Percentiles rank a stretch among this genome's conserved stretches.
Conservation (phyloP, 1,140 invertebrate genomes). For the Schlechtendalia chinensis region DNA sequence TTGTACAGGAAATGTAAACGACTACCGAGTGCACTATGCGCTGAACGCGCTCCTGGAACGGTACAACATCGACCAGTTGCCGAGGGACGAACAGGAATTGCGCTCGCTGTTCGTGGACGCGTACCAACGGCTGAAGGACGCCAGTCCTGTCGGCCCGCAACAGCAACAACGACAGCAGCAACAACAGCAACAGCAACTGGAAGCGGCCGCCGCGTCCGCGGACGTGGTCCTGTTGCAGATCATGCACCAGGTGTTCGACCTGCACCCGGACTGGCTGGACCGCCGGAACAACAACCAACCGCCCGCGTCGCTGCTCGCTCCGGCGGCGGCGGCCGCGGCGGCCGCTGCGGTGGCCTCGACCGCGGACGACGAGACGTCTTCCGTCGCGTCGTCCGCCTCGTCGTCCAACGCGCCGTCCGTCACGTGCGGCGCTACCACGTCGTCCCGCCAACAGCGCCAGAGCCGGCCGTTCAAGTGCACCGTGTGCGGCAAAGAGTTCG, state of each 20-base stretch:
- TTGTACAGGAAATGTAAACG: background rate
- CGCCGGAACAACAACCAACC: constrained; percentile 17
- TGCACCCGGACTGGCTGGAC: constrained; percentile 19
- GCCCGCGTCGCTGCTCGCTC: background rate
- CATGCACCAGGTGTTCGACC: constrained; percentile 34
- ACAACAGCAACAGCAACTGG: background rate
- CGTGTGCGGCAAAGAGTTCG: constrained; percentile 82
- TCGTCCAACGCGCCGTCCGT: constrained; percentile 31
- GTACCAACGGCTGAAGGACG: background rate
- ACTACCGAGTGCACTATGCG: constrained; percentile 3
- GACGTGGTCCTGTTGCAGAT: constrained; percentile 35
- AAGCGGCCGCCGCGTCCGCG: too few relatives aligned
- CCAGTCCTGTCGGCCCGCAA: background rate
- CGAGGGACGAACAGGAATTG: constrained; percentile 23
- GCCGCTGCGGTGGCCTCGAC: constrained; percentile 35
- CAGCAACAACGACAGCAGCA: background rate
- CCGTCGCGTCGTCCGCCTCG: constrained; percentile 51
- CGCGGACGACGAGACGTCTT: constrained; percentile 40
- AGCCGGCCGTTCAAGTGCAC: constrained; percentile 86
- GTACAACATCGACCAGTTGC: background rate
- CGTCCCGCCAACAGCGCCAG: constrained; percentile 57
- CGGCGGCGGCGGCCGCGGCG: background rate
- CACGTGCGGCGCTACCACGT: background rate
- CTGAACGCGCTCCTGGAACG: constrained; percentile 7
- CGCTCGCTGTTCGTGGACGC: constrained; percentile 8